Base-by-base conservation (phyloP, 2,888 invertebrate species). In the Gonocerus acuteangulatus region DNA sequence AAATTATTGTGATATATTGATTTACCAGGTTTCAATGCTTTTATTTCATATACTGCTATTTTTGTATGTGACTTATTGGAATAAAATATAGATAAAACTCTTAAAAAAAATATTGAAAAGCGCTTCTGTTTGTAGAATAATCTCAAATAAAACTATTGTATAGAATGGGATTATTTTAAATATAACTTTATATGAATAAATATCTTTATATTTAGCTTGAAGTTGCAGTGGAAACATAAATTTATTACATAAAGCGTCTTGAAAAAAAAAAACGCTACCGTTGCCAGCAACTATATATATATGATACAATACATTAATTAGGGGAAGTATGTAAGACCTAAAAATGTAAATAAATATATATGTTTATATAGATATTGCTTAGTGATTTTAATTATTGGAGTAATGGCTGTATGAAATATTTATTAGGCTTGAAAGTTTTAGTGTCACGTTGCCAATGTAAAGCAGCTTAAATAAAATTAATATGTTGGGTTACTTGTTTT, bases 1-100 rank as follows among this genome's bases (percentile, higher is more conserved):
- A 62, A 62, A 62, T 64, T 54, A 64, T 64, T 64, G 64, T 64
- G 64, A 64, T 64, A 64, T 48, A 48, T 48, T 59, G 34, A 39
- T 59, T 59, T 48, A 59, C 15, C 39, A 48, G 39, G 23, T 48
- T 39, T 21, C 48, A 49, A 59, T 16, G 59, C 59, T 59, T 59
- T 16, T 48, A n/a, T 59, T 59, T 59, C 23, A 48, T 48, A 59
- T 59, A 59, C 45, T 11, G 59, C 59, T 59, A 59, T 59, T 59
- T 59, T 59, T 59, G 59, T 59, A 59, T 59, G 59, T 59, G 48
- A 59, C 21, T 34, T 59, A 47, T 21, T 47, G 39, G n/a, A 4
- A 39, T 9, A 39, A 13, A 9, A 39, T 39, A 39, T 11, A 9
- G 4, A 39, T 9, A n/a, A 15, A n/a, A 39, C n/a, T 9, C n/a